Evolutionary conservation across 2,888 invertebrate species (phyloP), one percentile per base, ranked within the genome.

Genomic region (Sericinus montela): DNA sequence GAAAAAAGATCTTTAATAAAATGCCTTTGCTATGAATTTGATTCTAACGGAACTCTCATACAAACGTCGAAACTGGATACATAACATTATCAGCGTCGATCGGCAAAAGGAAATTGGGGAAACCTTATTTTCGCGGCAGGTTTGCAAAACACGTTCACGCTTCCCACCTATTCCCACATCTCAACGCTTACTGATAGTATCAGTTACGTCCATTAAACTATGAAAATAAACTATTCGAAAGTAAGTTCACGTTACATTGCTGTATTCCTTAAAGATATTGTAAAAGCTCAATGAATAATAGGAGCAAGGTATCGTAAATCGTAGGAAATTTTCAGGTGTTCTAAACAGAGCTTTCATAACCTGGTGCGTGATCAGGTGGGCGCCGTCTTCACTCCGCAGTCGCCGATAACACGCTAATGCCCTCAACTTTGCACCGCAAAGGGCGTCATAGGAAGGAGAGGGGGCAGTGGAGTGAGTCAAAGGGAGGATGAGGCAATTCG

Each of bases 391-490:
- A 80, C 86, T 71, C 80, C 77, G 72, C 78, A 73, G 74, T 75
- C 77, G 66, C 84, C 85, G 88, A 88, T 88, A 87, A 87, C 87
- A 88, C 86, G 87, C 80, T 88, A 87, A 88, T 88, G 86, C 85
- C 85, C 84, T 87, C 88, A 88, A 88, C 87, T 87, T 88, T 87
- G 85, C 88, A 87, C 88, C 86, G 79, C 81, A 79, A 75, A 63
- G 80, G 80, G 80, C 63, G 48, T 39, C 34, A 13, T 75, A 69
- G 54, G 52, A n/a, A n/a, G n/a, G n/a, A n/a, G n/a, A n/a, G 57
- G 58, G 59, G 60, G 63, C 49, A 55, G 56, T 28, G 54, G 51
- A 47, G 57, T 63, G 59, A 59, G 53, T 55, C 38, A 58, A 55
- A 60, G 55, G 59, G 61, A 58, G 67, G 66, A 57, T 66, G 67